phyloP scores from a whole-genome alignment of 2,797 vertebrate species.

The Pterois miles region DNA sequence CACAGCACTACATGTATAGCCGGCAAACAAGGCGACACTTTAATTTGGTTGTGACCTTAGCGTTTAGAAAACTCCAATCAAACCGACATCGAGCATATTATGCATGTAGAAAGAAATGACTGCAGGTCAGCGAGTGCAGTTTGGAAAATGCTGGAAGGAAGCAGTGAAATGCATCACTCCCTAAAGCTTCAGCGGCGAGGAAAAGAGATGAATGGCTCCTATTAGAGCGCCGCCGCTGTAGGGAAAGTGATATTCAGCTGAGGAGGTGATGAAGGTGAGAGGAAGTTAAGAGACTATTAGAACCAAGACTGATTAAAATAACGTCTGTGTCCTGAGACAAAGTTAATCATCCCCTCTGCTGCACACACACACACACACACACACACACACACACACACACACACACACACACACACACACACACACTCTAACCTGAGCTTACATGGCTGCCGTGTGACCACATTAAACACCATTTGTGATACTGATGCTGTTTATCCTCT shows the following conservation, averaged over 20 bases:
- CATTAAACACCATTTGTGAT: background rate
- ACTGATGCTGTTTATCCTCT: background rate
- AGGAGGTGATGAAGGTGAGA: slow-evolving; percentile 49
- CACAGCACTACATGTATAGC: background rate
- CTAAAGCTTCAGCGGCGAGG: background rate
- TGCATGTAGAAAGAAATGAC: background rate
- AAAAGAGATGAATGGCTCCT: slow-evolving; percentile 41
- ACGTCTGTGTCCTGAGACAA: slow-evolving; percentile 42
- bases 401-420: no score
- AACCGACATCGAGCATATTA: background rate
- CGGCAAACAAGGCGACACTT: background rate
- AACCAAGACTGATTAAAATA: slow-evolving; percentile 43
- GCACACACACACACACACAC: background rate
- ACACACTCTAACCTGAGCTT: background rate
- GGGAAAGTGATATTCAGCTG: slow-evolving; percentile 33
- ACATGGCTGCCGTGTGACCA: background rate
- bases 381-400: no score
- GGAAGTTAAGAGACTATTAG: slow-evolving; percentile 47
- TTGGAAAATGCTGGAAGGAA: slow-evolving; percentile 12
- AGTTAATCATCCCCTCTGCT: slow-evolving; percentile 40
- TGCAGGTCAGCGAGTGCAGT: slow-evolving; percentile 11
- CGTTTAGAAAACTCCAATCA: background rate
- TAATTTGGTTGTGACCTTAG: slow-evolving; percentile 7
- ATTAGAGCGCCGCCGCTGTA: slow-evolving; percentile 21
- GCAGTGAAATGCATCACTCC: slow-evolving; percentile 20